Evolutionary conservation across 2,888 invertebrate genomes (phyloP), one percentile per base, ranked within the genome.

Genomic region (Antheraea yamamai): DNA sequence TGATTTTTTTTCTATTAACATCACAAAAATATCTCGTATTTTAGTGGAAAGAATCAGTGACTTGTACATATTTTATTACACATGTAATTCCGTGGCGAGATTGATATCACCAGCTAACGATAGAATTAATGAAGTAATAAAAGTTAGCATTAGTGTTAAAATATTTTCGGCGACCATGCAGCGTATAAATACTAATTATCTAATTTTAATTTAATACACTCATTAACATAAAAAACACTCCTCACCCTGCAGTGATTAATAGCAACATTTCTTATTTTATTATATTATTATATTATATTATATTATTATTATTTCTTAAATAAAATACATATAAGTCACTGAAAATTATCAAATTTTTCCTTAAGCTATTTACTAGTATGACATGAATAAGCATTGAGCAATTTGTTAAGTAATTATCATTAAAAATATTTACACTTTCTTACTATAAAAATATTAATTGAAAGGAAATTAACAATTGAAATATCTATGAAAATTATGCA

Each of bases 331-430:
- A 10, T 61, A 61, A 66, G 30, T 66, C 64, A 66, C 16, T 66
- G 64, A 66, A 66, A 30, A 66, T 16, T 12, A 30, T 26, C 12
- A 30, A 30, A 30, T 14, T 66, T 66, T 73, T 74, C 74, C 74
- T 75, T 70, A 73, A 70, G 73, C 61, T 82, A 84, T 82, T 77
- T 82, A 85, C 81, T 55, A 76, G 81, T 81, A 77, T 81, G 78
- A 83, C 80, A 81, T 78, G 73, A 81, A 86, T 82, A 88, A 87
- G 85, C 87, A 85, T 89, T 89, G 88, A 89, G 89, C 89, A 89
- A 89, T 83, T 66, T 66, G 16, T 66, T 71, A 74, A 58, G 79
- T 76, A 77, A 83, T 82, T 81, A 81, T 75, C 80, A 61, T 76
- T 75, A 70, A 66, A 47, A 76, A 68, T 75, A 77, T 74, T 35